Percentiles rank a stretch among this genome's conserved stretches.
Evolutionary conservation across 2,888 invertebrate genomes (phyloP).

Genomic region (Girardia tigrina): DNA sequence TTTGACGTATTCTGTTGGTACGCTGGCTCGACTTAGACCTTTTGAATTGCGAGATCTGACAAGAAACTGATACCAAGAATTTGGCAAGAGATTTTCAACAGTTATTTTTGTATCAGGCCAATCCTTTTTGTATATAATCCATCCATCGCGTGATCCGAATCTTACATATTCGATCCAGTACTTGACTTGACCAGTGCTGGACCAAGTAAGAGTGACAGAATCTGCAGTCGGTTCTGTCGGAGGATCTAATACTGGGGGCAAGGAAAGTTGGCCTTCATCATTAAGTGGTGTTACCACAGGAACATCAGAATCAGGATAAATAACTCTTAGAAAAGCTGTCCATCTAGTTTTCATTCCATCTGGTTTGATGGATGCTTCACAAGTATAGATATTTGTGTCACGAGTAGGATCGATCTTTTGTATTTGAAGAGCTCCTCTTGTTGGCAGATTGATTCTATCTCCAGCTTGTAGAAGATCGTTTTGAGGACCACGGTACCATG

Average conservation of each 20-base stretch:
- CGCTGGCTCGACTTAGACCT: conserved; percentile 29
- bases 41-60: conserved; percentile 12
- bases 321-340: conserved; percentile 25
- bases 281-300: neutral
- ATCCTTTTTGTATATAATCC: conserved; percentile 26
- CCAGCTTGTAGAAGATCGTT: neutral
- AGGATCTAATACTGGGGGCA: neutral
- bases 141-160: neutral
- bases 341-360: conserved; percentile 20
- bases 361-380: conserved; percentile 14
- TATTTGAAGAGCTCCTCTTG: conserved; percentile 27
- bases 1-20: conserved; percentile 26
- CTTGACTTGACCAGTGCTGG: neutral
- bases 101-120: conserved; percentile 4
- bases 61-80: conserved; percentile 28
- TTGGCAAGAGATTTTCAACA: neutral
- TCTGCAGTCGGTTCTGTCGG: neutral
- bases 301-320: neutral
- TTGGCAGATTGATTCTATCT: neutral
- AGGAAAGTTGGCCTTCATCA: neutral
- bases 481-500: conserved; percentile 26
- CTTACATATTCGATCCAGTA: conserved; percentile 29
- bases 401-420: conserved; percentile 14
- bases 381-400: conserved; percentile 20
- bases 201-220: conserved; percentile 27